Base-by-base conservation (phyloP, 2,113 vertebrate species). In the Melanostigma gelatinosum region DNA sequence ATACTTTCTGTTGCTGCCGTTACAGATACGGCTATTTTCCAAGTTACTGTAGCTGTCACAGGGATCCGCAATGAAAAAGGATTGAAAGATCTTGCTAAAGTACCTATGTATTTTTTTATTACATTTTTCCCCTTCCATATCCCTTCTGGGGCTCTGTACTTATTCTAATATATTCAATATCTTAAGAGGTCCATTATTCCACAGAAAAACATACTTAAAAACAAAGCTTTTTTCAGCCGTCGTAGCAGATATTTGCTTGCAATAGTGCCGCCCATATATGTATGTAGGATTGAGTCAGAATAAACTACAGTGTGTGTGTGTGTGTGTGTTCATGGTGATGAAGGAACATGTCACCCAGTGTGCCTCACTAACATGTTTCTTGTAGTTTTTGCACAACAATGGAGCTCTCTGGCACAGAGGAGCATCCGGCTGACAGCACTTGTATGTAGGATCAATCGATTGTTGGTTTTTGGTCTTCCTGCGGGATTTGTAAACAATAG, bases 251-350 rank as follows among this genome's bases (percentile, higher is more conserved):
- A 52, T 54, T 54, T 54, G 7, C 48, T n/a, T 22, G 50, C 22
- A 54, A 54, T 54, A n/a, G 22, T 20, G 52, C 52, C 11, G 22
- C 22, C 22, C 9, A n/a, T n/a, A n/a, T n/a, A 5, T 55, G n/a
- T 55, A 24, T 55, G n/a, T 55, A 12, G 3, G 9, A 48, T 52
- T 20, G 50, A 52, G 6, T 52, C 20, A 52, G 8, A 22, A 20
- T 50, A 50, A 50, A 50, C 6, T 6, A 50, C 48, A 54, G 52
- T 32, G 32, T 32, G 32, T 32, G 32, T 32, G 32, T 3, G n/a
- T 44, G 38, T 66, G 42, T 48, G 46, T 68, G 64, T 67, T 68
- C 46, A 22, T 54, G 52, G 52, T 54, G n/a, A 54, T 54, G 52
- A 54, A 54, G 52, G 22, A 54, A 54, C 52, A 54, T 54, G 50